Evolutionary conservation across 2,113 vertebrate genomes (phyloP).

Genomic region (Oreochromis aureus): DNA sequence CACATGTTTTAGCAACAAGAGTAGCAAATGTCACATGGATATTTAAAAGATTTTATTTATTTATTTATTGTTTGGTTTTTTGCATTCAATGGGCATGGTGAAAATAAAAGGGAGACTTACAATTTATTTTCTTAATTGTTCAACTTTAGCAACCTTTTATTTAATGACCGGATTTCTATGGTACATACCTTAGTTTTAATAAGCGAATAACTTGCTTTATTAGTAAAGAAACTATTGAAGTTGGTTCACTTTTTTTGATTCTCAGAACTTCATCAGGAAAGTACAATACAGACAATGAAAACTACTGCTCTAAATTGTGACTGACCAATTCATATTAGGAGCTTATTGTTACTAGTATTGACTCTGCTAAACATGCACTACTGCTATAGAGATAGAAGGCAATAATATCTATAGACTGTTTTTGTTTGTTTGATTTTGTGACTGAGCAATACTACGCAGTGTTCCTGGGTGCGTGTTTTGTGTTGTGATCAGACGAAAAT

Average conservation of each 20-base stretch:
- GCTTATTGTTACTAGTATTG: neutral
- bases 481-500: neutral
- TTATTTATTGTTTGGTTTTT: neutral
- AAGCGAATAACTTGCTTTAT: neutral
- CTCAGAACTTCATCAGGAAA: neutral
- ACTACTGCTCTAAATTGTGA: neutral
- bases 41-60: neutral
- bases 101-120: neutral
- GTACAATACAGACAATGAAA: neutral
- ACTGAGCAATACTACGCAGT: accelerated
- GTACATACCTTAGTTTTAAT: neutral
- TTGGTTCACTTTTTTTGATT: neutral
- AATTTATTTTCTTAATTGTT: neutral
- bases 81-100: neutral
- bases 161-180: neutral
- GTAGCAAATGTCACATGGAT: neutral
- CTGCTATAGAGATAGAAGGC: neutral
- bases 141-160: neutral
- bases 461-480: neutral
- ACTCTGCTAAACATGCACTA: neutral
- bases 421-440: neutral
- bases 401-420: neutral
- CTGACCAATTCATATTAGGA: neutral
- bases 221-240: neutral
- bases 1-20: neutral